These are phyloP conservation scores for Paradoxurus hermaphroditus DNA, from an alignment of 2,113 vertebrate species.

Conservation along the genomic window DNA sequence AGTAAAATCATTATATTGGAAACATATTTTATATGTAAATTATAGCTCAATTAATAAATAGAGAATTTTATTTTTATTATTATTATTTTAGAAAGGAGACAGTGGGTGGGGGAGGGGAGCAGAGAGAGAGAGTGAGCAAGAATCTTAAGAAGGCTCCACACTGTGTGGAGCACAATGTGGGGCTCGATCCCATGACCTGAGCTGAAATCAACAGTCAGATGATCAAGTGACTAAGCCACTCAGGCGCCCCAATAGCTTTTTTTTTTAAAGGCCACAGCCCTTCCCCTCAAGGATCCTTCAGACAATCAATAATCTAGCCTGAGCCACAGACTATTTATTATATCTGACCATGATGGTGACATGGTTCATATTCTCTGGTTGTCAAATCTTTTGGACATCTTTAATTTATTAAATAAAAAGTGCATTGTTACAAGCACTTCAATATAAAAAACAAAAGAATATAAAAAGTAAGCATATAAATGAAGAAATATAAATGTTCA, in stretches of 20 bases:
- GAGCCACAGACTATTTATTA: background rate
- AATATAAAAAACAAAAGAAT: slow-evolving; percentile 4
- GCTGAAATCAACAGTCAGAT: no score
- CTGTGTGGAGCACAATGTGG: no score
- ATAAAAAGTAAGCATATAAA: background rate
- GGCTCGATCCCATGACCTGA: no score
- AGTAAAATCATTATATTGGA: background rate
- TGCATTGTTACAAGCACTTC: background rate
- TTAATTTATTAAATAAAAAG: slow-evolving; percentile 35
- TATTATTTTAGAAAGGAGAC: no score
- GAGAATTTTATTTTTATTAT: no score
- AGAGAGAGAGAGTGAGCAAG: no score
- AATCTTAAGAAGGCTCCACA: no score
- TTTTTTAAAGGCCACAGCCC: background rate
- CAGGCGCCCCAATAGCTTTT: background rate
- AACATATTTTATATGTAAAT: background rate
- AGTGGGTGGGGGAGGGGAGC: no score
- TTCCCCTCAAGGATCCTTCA: slow-evolving; percentile 3
- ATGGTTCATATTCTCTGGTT: background rate
- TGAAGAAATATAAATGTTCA: slow-evolving; percentile 44
- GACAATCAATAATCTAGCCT: slow-evolving; percentile 20
- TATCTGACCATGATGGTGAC: background rate
- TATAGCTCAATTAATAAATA: background rate
- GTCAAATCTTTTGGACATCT: background rate
- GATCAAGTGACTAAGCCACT: no score